Conservation (phyloP, 2,797 vertebrate species). For the Diplodus puntazzo region DNA sequence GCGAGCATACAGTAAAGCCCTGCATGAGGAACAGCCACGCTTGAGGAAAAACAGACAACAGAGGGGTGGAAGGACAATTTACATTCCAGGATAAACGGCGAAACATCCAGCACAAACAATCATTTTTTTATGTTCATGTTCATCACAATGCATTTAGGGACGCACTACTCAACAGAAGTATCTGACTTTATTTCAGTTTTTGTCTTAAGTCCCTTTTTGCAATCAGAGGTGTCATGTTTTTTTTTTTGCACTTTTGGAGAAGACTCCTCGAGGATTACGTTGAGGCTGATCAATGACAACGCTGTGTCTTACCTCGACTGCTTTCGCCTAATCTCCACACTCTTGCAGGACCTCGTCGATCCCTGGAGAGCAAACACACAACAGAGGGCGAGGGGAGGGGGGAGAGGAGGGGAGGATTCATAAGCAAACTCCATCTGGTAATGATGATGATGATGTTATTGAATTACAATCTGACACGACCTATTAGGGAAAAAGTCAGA, state of each 20-base stretch:
- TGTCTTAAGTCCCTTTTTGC: not conserved
- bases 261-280: not conserved
- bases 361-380: conserved; percentile 80
- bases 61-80: conserved; percentile 8
- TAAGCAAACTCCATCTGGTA: conserved; percentile 39
- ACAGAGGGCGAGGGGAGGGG: not conserved
- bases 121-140: conserved; percentile 5
- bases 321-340: conserved; percentile 88
- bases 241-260: not conserved
- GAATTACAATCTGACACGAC: conserved; percentile 36
- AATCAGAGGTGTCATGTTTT: not conserved
- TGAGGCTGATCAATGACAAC: not conserved
- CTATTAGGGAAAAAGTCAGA: conserved; percentile 16
- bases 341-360: conserved; percentile 89
- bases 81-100: conserved; percentile 28
- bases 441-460: conserved; percentile 30
- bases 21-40: conserved; percentile 35
- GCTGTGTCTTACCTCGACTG: conserved; percentile 85
- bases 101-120: conserved; percentile 16
- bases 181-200: not conserved
- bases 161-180: not conserved
- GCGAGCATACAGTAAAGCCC: conserved; percentile 32
- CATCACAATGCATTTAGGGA: conserved; percentile 2
- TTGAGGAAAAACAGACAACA: conserved; percentile 38
- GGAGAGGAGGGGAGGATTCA: conserved; percentile 13